phyloP scores from a whole-genome alignment of 30 jellyfish, hydroid and myxozoan genomes.

The Catostylus mosaicus region DNA sequence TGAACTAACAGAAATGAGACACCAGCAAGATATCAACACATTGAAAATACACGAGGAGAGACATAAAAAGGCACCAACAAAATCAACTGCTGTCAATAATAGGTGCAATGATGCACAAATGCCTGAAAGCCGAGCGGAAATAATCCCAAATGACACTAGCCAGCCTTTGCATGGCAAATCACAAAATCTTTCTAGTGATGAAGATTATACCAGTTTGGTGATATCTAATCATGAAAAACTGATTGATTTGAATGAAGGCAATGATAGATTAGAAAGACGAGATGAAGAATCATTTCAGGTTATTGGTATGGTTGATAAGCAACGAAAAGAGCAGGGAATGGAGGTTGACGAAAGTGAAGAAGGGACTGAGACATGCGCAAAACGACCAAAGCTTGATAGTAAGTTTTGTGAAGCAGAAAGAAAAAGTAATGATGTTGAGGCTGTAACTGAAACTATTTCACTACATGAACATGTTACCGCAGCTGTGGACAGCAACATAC shows the following conservation, averaged over 20 bases:
- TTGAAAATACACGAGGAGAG: neutral
- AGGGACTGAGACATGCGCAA: neutral
- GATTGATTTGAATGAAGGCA: neutral
- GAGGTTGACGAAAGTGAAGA: neutral
- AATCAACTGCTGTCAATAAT: neutral
- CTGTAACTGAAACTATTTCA: too few species aligned
- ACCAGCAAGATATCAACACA: neutral
- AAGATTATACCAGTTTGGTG: neutral
- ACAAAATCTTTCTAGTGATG: neutral
- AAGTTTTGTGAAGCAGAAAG: neutral
- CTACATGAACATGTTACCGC: too few species aligned
- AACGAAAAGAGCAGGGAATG: neutral
- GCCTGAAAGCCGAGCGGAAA: neutral
- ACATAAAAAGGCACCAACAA: neutral
- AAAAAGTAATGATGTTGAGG: neutral
- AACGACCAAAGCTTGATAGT: constrained; percentile 6
- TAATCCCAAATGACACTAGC: neutral
- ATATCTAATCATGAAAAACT: neutral
- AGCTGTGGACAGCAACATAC: too few species aligned
- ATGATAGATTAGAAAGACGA: neutral
- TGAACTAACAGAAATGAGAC: neutral
- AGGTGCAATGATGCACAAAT: neutral
- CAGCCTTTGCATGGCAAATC: neutral
- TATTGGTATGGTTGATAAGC: neutral
- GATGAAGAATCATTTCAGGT: neutral